phyloP scores from a whole-genome alignment of 2,888 invertebrate species.

The Parelbella ahira region DNA sequence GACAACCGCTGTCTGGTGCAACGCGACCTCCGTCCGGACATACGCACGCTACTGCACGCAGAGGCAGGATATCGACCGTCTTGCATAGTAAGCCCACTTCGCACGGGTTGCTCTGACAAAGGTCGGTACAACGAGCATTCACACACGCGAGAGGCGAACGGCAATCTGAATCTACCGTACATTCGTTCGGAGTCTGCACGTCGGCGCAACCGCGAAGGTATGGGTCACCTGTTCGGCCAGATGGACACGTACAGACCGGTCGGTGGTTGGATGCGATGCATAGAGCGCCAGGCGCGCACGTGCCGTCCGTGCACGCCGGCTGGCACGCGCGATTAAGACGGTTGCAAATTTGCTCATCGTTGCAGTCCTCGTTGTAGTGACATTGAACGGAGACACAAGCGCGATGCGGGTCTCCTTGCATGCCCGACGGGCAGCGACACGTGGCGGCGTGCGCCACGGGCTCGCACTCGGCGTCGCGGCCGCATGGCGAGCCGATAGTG shows the following conservation, averaged over 20 bases:
- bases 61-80: constrained; percentile 88
- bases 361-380: constrained; percentile 94
- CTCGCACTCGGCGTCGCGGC: constrained; percentile 88
- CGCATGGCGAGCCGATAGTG: constrained; percentile 84
- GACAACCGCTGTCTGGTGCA: constrained; percentile 87
- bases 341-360: constrained; percentile 91
- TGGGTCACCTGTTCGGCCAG: constrained; percentile 89
- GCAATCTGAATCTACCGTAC: constrained; percentile 88
- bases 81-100: constrained; percentile 88
- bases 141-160: constrained; percentile 88
- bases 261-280: constrained; percentile 88
- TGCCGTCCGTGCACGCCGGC: constrained; percentile 89
- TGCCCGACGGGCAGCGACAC: constrained; percentile 91
- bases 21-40: constrained; percentile 91
- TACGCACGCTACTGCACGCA: constrained; percentile 92
- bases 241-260: constrained; percentile 87
- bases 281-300: constrained; percentile 88
- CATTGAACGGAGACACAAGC: constrained; percentile 92
- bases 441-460: constrained; percentile 88
- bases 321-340: constrained; percentile 90
- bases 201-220: constrained; percentile 78
- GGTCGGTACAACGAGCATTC: constrained; percentile 87
- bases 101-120: constrained; percentile 88
- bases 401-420: constrained; percentile 89
- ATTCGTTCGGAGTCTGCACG: constrained; percentile 78